Evolutionary conservation across 2,888 invertebrate species (phyloP).

Genomic region (Anticlea derivata): DNA sequence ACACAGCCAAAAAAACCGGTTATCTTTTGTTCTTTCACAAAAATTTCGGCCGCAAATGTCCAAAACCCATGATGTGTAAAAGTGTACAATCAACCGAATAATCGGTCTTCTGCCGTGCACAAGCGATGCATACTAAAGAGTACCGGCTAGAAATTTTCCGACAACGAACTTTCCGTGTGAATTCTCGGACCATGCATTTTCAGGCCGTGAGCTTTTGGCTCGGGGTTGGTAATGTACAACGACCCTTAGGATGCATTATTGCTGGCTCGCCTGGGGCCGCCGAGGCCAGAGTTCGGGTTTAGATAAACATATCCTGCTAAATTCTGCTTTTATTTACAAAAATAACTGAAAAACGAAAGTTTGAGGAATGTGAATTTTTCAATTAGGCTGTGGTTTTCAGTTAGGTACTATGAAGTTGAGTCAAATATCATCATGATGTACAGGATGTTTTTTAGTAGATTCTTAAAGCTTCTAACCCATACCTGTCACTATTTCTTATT

Average conservation of each 20-base stretch:
- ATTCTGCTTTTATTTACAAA: conserved; percentile 10
- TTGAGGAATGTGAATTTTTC: neutral
- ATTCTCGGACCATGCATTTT: conserved; percentile 18
- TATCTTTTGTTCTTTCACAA: neutral
- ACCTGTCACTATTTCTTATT: no score
- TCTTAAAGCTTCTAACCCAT: no score
- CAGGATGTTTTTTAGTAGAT: no score
- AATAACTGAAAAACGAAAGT: conserved; percentile 2
- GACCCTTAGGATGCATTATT: conserved; percentile 27
- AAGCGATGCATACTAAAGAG: conserved; percentile 20
- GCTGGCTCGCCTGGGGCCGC: conserved; percentile 3
- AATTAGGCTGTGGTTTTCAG: no score
- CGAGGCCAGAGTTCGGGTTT: conserved; percentile 17
- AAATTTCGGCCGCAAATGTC: neutral
- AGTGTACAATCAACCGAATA: conserved; percentile 22
- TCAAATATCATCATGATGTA: no score
- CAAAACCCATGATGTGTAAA: conserved; percentile 5
- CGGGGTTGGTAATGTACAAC: conserved; percentile 15
- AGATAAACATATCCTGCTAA: conserved; percentile 16
- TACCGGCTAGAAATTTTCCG: conserved; percentile 3
- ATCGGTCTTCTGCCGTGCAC: conserved; percentile 10
- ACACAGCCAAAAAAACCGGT: neutral
- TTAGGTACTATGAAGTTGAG: no score
- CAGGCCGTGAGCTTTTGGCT: conserved; percentile 18
- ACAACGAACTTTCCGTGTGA: conserved; percentile 19